A percentile compares a stretch with the other conserved stretches of the same genome.
phyloP scores from a whole-genome alignment of 1,140 invertebrate genomes.

The Leptinotarsa lineolata region DNA sequence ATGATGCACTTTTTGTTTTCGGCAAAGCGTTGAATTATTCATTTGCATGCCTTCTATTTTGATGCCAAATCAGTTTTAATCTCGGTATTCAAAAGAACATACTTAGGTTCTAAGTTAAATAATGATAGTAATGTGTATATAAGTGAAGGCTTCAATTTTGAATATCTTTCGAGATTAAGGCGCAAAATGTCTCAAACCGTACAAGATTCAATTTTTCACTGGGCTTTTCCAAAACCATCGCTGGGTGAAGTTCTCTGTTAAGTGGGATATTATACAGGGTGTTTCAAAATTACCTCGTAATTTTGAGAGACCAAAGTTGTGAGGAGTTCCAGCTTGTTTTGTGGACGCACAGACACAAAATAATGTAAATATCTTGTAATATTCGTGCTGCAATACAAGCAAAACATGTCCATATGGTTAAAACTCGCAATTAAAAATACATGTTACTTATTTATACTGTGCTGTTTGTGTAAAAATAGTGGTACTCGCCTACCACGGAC shows the following conservation, averaged over 20 bases:
- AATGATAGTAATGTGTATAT: constrained; percentile 34
- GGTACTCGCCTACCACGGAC: constrained; percentile 51
- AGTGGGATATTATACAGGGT: background rate
- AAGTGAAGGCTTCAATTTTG: constrained; percentile 39
- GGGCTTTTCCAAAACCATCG: constrained; percentile 4
- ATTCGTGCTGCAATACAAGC: constrained; percentile 51
- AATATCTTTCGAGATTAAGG: constrained; percentile 36
- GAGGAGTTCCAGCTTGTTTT: constrained; percentile 19
- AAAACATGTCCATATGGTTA: constrained; percentile 52
- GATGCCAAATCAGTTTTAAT: constrained; percentile 35
- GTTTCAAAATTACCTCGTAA: background rate
- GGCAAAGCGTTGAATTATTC: background rate
- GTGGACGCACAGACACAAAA: constrained; percentile 4
- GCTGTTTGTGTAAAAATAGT: constrained; percentile 54
- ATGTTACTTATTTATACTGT: constrained; percentile 57
- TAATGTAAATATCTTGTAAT: constrained; percentile 40
- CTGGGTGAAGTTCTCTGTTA: constrained; percentile 8
- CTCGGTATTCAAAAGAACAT: constrained; percentile 31
- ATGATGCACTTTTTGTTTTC: constrained; percentile 13
- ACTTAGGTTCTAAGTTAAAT: constrained; percentile 39
- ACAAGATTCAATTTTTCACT: constrained; percentile 28
- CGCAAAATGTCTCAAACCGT: constrained; percentile 27
- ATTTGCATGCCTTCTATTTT: constrained; percentile 24
- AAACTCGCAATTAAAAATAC: constrained; percentile 53
- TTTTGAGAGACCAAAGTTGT: background rate